Evolutionary conservation across 2,113 vertebrate species (phyloP), one percentile per base, ranked within the genome.

Genomic region (Arvicanthis niloticus): DNA sequence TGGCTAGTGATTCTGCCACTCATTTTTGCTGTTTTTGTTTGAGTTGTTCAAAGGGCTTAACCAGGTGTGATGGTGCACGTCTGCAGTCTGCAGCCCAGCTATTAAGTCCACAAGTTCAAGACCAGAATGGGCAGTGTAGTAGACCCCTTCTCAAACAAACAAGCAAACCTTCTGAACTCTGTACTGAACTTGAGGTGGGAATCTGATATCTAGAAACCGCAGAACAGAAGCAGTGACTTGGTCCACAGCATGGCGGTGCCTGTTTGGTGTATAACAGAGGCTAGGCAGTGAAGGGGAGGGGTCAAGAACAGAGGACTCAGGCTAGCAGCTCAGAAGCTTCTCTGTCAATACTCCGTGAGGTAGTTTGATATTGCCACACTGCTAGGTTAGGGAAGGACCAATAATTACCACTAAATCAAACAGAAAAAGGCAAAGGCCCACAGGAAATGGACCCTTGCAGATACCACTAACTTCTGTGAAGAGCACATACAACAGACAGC

Each of bases 101-200:
- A 48, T 3, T 85, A 16, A 85, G 40, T 34, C 67, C 56, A n/a
- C 29, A 10, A 75, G 67, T 92, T 48, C 17, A 60, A 85, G 56
- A n/a, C 7, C 17, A 60, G 51, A 56, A 7, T 72, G 56, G 68
- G 16, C 6, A 65, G 75, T 16, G 60, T 31, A 51, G 34, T 22
- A 4, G 82, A 51, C 67, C 29, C 34, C 19, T 48, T 75, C 68
- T 77, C 88, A 77, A 68, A 67, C 68, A 65, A 82, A 42, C 40
- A 75, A n/a, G 45, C 58, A 67, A 8, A 76, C 15, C 75, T 81
- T 75, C 82, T 80, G 21, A 65, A 78, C 19, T 88, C 85, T 2
- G 37, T 5, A 1, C 29, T 77, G 85, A 94, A 92, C 40, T 65
- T 94, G 77, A 96, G 42, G 22, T 51, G 48, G 13, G 75, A 95